phyloP scores from a whole-genome alignment of 2,113 vertebrate genomes.

The Aldabrachelys gigantea region DNA sequence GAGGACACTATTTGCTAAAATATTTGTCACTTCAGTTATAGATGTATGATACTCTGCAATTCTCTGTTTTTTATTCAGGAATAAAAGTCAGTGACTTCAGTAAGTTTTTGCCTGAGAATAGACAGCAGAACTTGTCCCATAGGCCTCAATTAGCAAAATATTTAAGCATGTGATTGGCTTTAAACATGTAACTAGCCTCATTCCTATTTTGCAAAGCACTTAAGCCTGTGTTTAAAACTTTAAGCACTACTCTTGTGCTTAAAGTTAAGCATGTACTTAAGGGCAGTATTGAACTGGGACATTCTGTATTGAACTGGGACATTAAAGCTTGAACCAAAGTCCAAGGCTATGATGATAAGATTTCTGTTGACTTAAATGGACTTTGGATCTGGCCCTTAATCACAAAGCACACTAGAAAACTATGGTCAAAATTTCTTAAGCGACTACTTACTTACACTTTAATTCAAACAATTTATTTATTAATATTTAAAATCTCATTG shows the following conservation, averaged over 20 bases:
- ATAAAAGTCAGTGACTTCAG: background rate
- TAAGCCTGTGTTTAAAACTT: background rate
- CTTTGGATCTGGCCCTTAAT: background rate
- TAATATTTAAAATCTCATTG: background rate
- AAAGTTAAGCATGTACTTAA: background rate
- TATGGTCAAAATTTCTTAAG: background rate
- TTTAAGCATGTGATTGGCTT: background rate
- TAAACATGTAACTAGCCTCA: background rate
- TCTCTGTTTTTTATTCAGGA: background rate
- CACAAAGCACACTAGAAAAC: background rate
- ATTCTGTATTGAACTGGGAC: background rate
- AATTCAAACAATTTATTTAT: background rate
- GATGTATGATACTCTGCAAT: background rate
- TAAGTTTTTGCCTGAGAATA: background rate
- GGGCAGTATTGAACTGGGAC: background rate
- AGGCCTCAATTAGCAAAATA: background rate
- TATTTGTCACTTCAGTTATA: background rate
- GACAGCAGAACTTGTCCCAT: background rate
- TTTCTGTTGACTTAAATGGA: background rate
- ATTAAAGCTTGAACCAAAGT: background rate
- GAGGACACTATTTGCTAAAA: background rate
- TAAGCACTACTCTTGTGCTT: background rate
- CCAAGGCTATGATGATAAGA: background rate
- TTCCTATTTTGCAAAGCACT: background rate
- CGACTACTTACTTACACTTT: background rate